Evolutionary conservation across 2,888 invertebrate genomes (phyloP).

Genomic region (Protodeltote pygarga): DNA sequence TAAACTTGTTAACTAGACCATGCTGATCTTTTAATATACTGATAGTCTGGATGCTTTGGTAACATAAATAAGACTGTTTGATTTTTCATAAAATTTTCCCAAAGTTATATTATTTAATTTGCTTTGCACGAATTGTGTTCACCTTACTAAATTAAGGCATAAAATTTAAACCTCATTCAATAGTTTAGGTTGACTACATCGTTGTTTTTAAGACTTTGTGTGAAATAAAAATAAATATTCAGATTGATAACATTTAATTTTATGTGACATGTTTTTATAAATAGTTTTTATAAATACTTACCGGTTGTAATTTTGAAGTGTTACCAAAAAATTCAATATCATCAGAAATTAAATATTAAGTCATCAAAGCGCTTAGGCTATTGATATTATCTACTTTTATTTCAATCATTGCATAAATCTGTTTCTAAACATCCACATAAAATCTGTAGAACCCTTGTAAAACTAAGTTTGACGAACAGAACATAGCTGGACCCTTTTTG

Average conservation of each 20-base stretch:
- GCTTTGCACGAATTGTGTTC: accelerated
- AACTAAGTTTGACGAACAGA: constrained; percentile 78
- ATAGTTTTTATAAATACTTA: constrained; percentile 31
- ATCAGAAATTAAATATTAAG: constrained; percentile 17
- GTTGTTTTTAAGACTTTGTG: neutral
- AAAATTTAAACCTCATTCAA: too few species aligned
- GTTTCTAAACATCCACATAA: constrained; percentile 57
- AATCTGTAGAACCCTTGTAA: constrained; percentile 64
- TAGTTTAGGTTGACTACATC: too few species aligned
- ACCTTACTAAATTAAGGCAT: too few species aligned
- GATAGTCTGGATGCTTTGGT: constrained; percentile 27
- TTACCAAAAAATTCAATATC: constrained; percentile 1
- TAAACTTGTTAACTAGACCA: constrained; percentile 41
- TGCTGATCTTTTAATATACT: constrained; percentile 43
- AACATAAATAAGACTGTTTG: constrained; percentile 7
- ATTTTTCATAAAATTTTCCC: constrained; percentile 2
- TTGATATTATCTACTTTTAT: constrained; percentile 50
- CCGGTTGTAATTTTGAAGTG: constrained; percentile 11
- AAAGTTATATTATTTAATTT: too few species aligned
- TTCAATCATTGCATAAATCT: constrained; percentile 50
- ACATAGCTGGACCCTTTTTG: constrained; percentile 68
- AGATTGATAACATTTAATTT: too few species aligned
- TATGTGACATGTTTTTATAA: neutral
- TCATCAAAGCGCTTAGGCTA: constrained; percentile 54
- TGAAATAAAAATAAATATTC: too few species aligned